phyloP scores from a whole-genome alignment of 2,888 invertebrate species.

The Leptinotarsa rubiginosa region DNA sequence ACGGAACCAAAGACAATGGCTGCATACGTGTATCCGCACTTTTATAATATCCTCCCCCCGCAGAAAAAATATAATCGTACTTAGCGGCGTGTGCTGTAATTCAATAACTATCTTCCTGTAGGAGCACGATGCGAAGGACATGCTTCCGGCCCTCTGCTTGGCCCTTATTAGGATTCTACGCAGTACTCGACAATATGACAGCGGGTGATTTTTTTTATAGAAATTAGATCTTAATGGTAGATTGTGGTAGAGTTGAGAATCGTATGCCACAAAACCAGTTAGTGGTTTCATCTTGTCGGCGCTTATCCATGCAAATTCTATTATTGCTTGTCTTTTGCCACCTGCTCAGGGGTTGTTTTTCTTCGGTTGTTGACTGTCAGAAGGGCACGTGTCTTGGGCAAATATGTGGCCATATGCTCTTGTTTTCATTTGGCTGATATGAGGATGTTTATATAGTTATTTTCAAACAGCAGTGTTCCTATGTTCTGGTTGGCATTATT shows the following conservation, averaged over 20 bases:
- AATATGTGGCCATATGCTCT: slow-evolving; percentile 33
- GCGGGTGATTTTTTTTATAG: background rate
- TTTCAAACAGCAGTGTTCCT: background rate
- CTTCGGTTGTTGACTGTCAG: slow-evolving; percentile 21
- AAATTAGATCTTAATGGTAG: background rate
- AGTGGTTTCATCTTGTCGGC: background rate
- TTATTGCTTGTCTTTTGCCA: slow-evolving; percentile 44
- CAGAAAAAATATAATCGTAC: slow-evolving; percentile 5
- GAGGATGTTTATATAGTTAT: slow-evolving; percentile 12
- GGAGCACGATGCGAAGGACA: slow-evolving; percentile 37
- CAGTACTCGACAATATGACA: background rate
- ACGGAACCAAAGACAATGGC: slow-evolving; percentile 11
- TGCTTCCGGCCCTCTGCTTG: slow-evolving; percentile 45
- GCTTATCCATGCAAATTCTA: slow-evolving; percentile 1
- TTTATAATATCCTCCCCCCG: slow-evolving; percentile 12
- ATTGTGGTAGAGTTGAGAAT: slow-evolving; percentile 4
- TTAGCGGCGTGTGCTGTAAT: slow-evolving; percentile 34
- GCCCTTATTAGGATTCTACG: slow-evolving; percentile 33
- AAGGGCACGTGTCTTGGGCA: slow-evolving; percentile 43
- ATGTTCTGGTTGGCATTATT: background rate
- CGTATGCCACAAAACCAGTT: slow-evolving; percentile 25
- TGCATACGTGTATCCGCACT: slow-evolving; percentile 15
- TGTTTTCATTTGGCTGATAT: slow-evolving; percentile 15
- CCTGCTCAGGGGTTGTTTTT: slow-evolving; percentile 48
- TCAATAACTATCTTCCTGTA: slow-evolving; percentile 36